Base-by-base conservation (phyloP, 2,888 invertebrate genomes). In the Scrobipalpa costella region DNA sequence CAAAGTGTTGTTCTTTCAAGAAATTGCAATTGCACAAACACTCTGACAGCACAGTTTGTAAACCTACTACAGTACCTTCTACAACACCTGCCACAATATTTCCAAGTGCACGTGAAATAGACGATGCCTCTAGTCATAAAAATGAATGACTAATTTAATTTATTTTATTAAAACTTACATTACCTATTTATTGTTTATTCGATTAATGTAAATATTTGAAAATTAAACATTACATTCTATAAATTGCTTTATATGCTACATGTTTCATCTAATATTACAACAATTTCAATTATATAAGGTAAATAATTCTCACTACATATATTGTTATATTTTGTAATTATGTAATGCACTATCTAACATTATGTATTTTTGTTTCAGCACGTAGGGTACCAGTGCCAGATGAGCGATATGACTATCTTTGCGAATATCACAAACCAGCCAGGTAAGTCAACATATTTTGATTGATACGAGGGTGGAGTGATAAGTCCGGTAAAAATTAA, bases 371-470 rank as follows among this genome's bases (percentile, higher is more conserved):
- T 83, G 67, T 85, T 89, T 76, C 82, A 89, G 89, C 93, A 98
- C 95, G 97, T 96, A 95, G 99, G 81, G 99, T 99, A 77, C 98
- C 99, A 34, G 99, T 99, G 7, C 99, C 99, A 2, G 99, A 99
- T 88, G 94, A 95, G 63, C 93, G 99, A 75, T 99, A 94, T 85
- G 98, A 99, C 79, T 99, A 94, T 85, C 94, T 99, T 49, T 96
- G 96, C 86, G 95, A 99, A 71, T 97, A 95, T 84, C 98, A 96
- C 92, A 98, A 99, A 85, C 99, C 99, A 67, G 93, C 91, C 61
- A 99, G 98, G 98, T 98, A 89, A 93, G 88, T n/a, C 64, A 40
- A 13, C 40, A 40, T n/a, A n/a, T 17, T 49, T 49, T 17, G 47
- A 57, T 47, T 13, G 27, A 27, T 27, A 27, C 33, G 58, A 52